phyloP scores from a whole-genome alignment of 2,797 vertebrate genomes.

The Pyrocephalus nanus region DNA sequence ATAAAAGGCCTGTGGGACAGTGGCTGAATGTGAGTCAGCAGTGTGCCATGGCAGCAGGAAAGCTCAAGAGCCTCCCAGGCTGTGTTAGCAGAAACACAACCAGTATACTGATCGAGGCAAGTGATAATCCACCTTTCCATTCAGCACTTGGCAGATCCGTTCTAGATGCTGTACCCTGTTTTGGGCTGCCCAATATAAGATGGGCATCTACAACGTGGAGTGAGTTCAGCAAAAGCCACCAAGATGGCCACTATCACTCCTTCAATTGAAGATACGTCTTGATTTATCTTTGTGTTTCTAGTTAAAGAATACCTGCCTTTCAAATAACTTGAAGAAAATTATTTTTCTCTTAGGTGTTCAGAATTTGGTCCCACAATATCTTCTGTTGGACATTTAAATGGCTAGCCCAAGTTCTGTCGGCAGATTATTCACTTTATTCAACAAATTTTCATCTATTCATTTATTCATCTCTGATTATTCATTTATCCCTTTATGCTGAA shows the following conservation, averaged over 20 bases:
- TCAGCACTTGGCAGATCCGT: background rate
- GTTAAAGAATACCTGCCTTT: background rate
- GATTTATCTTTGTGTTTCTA: background rate
- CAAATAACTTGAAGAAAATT: background rate
- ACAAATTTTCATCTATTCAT: no score
- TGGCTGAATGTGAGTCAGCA: background rate
- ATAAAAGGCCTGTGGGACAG: background rate
- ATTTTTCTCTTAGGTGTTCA: background rate
- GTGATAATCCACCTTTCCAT: background rate
- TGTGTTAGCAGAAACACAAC: background rate
- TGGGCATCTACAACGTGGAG: background rate
- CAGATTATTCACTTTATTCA: background rate
- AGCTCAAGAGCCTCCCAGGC: background rate
- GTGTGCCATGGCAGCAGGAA: background rate
- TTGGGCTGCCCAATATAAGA: accelerated
- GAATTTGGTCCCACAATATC: background rate
- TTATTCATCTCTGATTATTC: background rate
- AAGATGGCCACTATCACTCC: background rate
- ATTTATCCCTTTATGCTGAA: background rate
- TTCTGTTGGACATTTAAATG: background rate
- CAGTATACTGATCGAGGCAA: background rate
- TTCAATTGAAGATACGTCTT: background rate
- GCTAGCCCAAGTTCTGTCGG: background rate
- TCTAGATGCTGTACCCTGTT: background rate
- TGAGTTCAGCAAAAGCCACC: background rate